A percentile compares a stretch with the other conserved stretches of the same genome.
phyloP scores from a whole-genome alignment of 2,113 vertebrate genomes.

The Rhombomys opimus region DNA sequence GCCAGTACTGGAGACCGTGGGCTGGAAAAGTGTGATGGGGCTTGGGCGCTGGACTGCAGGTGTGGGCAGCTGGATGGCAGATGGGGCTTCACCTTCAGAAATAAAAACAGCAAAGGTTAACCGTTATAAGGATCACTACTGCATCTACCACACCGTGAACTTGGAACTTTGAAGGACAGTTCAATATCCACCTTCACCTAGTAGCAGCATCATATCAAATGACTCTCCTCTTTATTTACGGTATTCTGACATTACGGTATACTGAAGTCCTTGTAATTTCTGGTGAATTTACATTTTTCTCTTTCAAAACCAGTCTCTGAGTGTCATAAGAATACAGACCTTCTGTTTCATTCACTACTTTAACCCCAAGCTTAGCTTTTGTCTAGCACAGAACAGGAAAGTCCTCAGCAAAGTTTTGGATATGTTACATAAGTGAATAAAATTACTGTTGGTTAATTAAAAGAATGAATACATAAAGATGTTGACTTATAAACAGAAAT shows the following conservation, averaged over 20 bases:
- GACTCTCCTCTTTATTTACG: background rate
- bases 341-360: background rate
- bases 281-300: slow-evolving; percentile 6
- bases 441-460: background rate
- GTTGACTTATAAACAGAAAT: background rate
- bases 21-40: slow-evolving; percentile 86
- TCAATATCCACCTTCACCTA: background rate
- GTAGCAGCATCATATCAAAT: background rate
- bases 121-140: background rate
- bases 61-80: slow-evolving; percentile 79
- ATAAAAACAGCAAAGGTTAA: slow-evolving; percentile 74
- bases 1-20: slow-evolving; percentile 78
- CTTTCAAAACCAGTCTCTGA: slow-evolving; percentile 26
- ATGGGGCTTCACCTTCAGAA: slow-evolving; percentile 83
- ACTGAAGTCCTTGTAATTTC: background rate
- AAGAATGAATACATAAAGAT: slow-evolving; percentile 42
- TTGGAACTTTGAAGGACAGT: background rate
- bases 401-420: background rate
- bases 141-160: background rate
- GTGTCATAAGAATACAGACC: background rate
- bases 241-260: slow-evolving; percentile 1
- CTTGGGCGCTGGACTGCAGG: slow-evolving; percentile 81
- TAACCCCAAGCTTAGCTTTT: background rate
- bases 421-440: slow-evolving; percentile 48
- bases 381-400: background rate